These are phyloP conservation scores for Rhea americana DNA, from an alignment of 2,113 vertebrate genomes.

Conservation along the genomic window DNA sequence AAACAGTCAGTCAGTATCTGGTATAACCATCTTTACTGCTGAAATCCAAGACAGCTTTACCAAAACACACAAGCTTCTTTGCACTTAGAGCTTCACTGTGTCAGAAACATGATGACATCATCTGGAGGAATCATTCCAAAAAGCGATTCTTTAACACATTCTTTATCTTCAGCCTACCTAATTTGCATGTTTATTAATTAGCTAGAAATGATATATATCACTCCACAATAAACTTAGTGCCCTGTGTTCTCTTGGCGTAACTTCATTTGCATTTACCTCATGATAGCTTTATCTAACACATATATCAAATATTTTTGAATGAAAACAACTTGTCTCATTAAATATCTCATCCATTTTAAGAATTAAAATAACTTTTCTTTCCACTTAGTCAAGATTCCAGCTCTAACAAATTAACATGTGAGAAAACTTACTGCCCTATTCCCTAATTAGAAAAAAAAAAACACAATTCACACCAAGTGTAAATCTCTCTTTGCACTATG, in stretches of 20 bases:
- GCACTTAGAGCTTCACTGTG: not conserved
- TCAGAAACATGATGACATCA: constrained; percentile 5
- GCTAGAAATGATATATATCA: constrained; percentile 4
- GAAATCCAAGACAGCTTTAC: not conserved
- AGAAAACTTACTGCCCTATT: not conserved
- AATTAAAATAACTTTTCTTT: not conserved
- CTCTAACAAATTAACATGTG: not conserved
- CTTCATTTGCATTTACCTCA: constrained; percentile 41
- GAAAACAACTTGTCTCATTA: not conserved
- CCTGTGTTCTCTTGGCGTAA: not conserved
- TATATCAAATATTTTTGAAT: not conserved
- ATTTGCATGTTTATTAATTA: constrained; percentile 34
- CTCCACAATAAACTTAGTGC: not conserved
- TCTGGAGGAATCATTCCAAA: constrained; percentile 5
- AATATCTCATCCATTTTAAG: not conserved
- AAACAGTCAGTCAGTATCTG: not conserved
- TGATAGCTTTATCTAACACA: not conserved
- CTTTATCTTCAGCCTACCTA: not conserved
- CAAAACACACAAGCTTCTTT: not conserved
- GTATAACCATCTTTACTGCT: not conserved
- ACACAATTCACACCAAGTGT: not conserved
- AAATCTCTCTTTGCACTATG: not conserved
- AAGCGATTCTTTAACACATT: not conserved
- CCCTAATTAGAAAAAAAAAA: not conserved
- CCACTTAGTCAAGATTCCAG: not conserved